Evolutionary conservation across 2,113 vertebrate species (phyloP).

Genomic region (Poicephalus gulielmi): DNA sequence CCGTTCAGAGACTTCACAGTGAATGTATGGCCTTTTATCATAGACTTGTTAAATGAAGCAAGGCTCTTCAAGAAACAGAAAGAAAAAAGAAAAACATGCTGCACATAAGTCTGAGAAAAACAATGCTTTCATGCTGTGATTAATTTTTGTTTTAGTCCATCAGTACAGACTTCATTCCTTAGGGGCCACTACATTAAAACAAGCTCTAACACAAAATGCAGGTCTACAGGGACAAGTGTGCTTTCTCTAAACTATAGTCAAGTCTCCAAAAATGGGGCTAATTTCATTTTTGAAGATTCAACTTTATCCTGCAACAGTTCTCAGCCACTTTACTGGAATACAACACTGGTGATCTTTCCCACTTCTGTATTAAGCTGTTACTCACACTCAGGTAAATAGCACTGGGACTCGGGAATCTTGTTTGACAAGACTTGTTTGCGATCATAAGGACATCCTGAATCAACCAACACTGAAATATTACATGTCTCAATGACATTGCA

Average conservation of each 20-base stretch:
- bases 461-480: background rate
- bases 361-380: background rate
- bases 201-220: background rate
- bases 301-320: background rate
- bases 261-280: background rate
- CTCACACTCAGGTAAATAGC: background rate
- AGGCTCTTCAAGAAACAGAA: background rate
- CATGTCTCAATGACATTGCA: accelerated
- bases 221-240: background rate
- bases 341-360: background rate
- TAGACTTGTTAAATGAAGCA: background rate
- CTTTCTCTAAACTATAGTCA: background rate
- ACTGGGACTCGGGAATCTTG: accelerated
- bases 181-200: background rate
- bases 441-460: background rate
- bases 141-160: background rate
- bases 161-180: background rate
- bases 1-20: background rate
- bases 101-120: background rate
- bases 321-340: background rate
- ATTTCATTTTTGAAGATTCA: background rate
- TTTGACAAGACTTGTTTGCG: background rate
- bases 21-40: background rate
- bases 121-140: background rate
- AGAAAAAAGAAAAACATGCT: background rate